A percentile compares a stretch with the other conserved stretches of the same genome.
These are phyloP conservation scores for Pampusana beccarii DNA, from an alignment of 2,113 vertebrate species.

Conservation along the genomic window DNA sequence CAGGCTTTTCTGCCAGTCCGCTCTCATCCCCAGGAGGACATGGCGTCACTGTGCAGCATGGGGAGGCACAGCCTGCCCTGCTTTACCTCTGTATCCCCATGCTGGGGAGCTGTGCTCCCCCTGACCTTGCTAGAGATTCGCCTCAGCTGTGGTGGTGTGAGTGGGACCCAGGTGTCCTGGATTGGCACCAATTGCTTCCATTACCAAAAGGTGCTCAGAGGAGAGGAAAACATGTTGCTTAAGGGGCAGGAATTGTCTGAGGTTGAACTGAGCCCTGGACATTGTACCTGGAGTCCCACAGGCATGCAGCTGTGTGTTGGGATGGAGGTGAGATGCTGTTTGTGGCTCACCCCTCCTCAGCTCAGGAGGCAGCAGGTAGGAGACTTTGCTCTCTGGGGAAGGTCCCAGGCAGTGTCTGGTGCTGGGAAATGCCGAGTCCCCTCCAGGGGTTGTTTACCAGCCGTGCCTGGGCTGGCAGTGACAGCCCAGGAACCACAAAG, in stretches of 20 bases:
- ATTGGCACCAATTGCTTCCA: not conserved
- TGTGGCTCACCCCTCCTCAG: fast-evolving
- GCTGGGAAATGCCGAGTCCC: not conserved
- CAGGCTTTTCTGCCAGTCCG: not conserved
- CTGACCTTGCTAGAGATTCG: not conserved
- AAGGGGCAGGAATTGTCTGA: not conserved
- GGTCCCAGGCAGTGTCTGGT: not conserved
- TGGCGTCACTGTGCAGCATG: not conserved
- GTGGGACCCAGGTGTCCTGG: not conserved
- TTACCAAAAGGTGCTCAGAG: not conserved
- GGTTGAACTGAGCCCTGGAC: not conserved
- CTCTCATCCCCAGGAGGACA: not conserved
- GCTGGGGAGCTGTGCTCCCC: not conserved
- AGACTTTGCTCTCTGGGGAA: not conserved
- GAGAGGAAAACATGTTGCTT: not conserved
- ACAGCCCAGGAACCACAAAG: not conserved
- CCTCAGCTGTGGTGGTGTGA: not conserved
- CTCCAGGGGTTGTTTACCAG: not conserved
- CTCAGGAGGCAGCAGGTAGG: not conserved
- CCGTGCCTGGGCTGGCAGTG: not conserved
- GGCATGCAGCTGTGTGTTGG: fast-evolving
- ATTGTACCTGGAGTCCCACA: fast-evolving
- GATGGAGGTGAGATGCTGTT: not conserved
- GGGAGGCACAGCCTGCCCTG: not conserved
- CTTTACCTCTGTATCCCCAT: fast-evolving